Base-by-base conservation (phyloP, 1,140 invertebrate genomes). In the Aphidius gifuensis region DNA sequence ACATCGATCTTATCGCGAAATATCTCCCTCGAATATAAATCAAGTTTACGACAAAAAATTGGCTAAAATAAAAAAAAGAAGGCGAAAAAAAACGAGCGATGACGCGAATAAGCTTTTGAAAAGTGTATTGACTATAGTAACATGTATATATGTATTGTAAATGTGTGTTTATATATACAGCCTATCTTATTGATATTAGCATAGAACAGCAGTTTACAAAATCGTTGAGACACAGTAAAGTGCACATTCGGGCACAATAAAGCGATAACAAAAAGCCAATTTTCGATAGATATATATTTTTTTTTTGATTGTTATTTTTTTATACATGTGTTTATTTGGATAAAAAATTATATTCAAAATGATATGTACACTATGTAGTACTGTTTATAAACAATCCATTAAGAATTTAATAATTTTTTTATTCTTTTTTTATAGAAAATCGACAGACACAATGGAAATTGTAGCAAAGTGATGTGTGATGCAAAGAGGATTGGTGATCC, bases 141-240 rank as follows among this genome's bases (percentile, higher is more conserved):
- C n/a, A n/a, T n/a, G n/a, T n/a, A n/a, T n/a, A n/a, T n/a, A n/a
- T 32, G 4, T 32, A 32, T 32, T 32, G 23, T 32, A 32, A 44
- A 44, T 44, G 53, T 38, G 38, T 43, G 40, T 8, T n/a, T 42
- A 55, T 55, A 55, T 38, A 55, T 40, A 55, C 70, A 72, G 69
- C 69, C 66, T 68, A 74, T 72, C 72, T 77, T 76, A 78, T 78
- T 73, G 75, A 74, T 78, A 78, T 79, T 79, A 76, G 77, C 77
- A 79, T 79, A 77, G 74, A 77, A 77, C 71, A 74, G 70, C 75
- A 78, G 73, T 79, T 79, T 75, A 74, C 76, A 75, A 79, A 79
- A 79, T 78, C 77, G 76, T 78, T 78, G 76, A 68, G 68, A 67
- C 64, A 65, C 68, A 60, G 68, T 65, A 70, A 76, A 79, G 67